Evolutionary conservation across 2,113 vertebrate species (phyloP).

Genomic region (Sapayoa aenigma): DNA sequence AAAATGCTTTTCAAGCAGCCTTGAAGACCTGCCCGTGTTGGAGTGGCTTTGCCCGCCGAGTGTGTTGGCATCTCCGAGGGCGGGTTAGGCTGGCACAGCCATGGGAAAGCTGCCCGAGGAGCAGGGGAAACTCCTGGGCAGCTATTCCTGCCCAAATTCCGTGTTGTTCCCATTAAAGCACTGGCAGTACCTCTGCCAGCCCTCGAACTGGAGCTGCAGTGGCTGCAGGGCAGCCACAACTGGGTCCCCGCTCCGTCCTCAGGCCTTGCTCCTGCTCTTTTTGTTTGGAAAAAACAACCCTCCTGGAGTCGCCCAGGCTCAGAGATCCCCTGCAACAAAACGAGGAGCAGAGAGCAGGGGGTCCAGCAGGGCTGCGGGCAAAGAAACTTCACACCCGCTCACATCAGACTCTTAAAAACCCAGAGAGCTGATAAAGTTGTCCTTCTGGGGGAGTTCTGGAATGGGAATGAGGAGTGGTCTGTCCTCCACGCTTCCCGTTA

Average conservation of each 20-base stretch:
- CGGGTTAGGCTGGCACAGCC: not conserved
- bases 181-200: not conserved
- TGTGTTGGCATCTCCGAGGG: not conserved
- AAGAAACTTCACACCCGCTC: not conserved
- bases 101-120: not conserved
- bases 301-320: rapidly evolving
- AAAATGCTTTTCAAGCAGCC: not conserved
- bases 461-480: not conserved
- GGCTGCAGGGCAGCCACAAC: not conserved
- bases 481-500: not conserved
- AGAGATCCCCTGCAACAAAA: not conserved
- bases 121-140: not conserved
- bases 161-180: not conserved
- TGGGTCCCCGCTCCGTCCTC: not conserved
- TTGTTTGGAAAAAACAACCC: not conserved
- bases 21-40: not conserved
- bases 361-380: not conserved
- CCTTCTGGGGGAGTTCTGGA: not conserved
- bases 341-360: not conserved
- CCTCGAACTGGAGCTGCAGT: not conserved
- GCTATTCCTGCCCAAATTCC: not conserved
- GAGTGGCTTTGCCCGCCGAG: rapidly evolving
- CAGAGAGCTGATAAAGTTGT: not conserved
- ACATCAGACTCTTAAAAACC: not conserved
- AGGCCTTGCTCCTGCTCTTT: not conserved